Evolutionary conservation across 2,797 vertebrate species (phyloP).

Genomic region (Manis crassicaudata): DNA sequence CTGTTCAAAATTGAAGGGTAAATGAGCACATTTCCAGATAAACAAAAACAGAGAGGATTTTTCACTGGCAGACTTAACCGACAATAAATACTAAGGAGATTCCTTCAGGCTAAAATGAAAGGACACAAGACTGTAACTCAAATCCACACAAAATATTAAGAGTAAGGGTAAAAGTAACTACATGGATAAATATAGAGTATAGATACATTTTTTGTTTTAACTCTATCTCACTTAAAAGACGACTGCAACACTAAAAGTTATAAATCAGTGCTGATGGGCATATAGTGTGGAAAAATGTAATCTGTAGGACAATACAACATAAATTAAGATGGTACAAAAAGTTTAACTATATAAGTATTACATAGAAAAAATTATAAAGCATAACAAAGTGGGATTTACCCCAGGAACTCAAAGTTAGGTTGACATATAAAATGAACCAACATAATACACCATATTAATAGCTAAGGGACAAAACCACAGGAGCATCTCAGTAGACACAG

Average conservation of each 20-base stretch:
- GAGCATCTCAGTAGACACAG: background rate
- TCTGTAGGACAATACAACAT: background rate
- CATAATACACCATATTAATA: background rate
- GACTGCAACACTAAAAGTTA: background rate
- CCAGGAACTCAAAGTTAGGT: background rate
- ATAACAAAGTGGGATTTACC: background rate
- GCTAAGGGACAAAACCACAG: background rate
- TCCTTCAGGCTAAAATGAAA: background rate
- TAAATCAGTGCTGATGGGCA: background rate
- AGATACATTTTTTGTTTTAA: background rate
- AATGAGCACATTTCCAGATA: conserved; percentile 2
- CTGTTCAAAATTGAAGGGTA: background rate
- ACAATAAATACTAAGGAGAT: background rate
- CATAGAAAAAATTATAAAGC: background rate
- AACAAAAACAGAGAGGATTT: background rate
- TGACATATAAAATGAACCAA: background rate
- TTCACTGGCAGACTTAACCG: background rate
- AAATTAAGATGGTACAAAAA: background rate
- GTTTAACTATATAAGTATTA: background rate
- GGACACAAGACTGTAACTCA: background rate
- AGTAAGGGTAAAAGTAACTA: background rate
- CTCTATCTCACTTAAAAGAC: background rate
- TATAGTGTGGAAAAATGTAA: background rate
- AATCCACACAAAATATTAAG: background rate
- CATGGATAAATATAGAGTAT: background rate